Percentiles rank a stretch among this genome's conserved stretches.
Evolutionary conservation across 53 echinoderm and acorn worm species (phyloP).

Genomic region (Mesocentrotus franciscanus): DNA sequence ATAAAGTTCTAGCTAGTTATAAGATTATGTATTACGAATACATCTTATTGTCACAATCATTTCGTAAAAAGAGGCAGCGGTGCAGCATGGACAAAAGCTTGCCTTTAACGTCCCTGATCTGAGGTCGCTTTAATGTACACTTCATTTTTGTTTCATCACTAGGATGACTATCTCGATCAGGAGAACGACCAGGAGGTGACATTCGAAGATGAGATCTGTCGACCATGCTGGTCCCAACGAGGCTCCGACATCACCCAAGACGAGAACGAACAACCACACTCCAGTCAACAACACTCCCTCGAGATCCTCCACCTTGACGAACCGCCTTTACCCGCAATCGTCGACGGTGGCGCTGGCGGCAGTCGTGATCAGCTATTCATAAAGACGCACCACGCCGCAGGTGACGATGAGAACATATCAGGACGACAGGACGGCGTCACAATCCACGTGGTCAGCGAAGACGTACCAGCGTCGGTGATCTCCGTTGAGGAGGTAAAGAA

Average conservation of each 20-base stretch:
- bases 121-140: too few species aligned
- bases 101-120: too few species aligned
- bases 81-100: background rate
- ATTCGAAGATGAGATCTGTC: slow-evolving; percentile 43
- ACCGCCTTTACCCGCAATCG: background rate
- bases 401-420: background rate
- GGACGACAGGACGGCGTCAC: background rate
- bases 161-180: slow-evolving; percentile 46
- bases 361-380: background rate
- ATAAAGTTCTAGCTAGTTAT: too few species aligned
- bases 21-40: too few species aligned
- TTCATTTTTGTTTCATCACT: background rate
- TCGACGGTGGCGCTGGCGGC: background rate
- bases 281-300: slow-evolving; percentile 9
- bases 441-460: slow-evolving; percentile 31
- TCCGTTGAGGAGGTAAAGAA: background rate
- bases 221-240: slow-evolving; percentile 38
- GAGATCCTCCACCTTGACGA: background rate
- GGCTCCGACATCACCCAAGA: background rate
- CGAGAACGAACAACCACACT: background rate
- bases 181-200: slow-evolving; percentile 21
- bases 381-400: background rate
- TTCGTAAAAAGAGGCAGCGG: background rate
- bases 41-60: too few species aligned
- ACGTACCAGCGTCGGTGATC: background rate